Evolutionary conservation across 2,113 vertebrate species (phyloP).

Genomic region (Albula glossodonta): DNA sequence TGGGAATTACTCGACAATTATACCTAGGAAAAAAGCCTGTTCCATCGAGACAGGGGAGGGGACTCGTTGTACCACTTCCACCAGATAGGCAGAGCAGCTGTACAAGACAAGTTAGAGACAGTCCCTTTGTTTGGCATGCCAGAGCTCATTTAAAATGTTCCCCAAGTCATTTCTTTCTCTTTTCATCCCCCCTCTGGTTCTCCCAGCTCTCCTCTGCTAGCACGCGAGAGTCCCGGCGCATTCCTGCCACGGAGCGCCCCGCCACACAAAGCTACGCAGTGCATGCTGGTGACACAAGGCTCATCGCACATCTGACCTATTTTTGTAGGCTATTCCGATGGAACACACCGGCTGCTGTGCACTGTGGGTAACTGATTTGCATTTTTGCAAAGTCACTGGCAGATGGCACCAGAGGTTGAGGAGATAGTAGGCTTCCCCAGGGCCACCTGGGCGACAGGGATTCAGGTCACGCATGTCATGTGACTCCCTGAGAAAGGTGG

Average conservation of each 20-base stretch:
- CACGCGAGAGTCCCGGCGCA: not conserved
- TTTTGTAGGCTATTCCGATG: slow-evolving; percentile 49
- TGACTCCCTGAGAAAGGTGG: slow-evolving; percentile 32
- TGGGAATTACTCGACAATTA: not conserved
- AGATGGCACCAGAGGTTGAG: slow-evolving; percentile 53
- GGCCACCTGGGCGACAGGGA: slow-evolving; percentile 21
- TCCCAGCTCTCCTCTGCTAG: not conserved
- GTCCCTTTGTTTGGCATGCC: not conserved
- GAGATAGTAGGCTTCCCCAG: slow-evolving; percentile 29
- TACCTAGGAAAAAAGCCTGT: not conserved
- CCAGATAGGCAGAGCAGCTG: not conserved
- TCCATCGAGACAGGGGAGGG: not conserved
- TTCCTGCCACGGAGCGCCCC: not conserved
- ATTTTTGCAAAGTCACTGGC: slow-evolving; percentile 62
- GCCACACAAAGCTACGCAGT: slow-evolving; percentile 16
- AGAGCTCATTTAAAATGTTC: not conserved
- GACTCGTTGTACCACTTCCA: not conserved
- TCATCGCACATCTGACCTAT: slow-evolving; percentile 52
- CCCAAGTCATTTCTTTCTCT: not conserved
- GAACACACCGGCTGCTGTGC: slow-evolving; percentile 38
- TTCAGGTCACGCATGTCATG: slow-evolving; percentile 39
- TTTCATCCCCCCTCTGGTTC: not conserved
- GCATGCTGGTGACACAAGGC: slow-evolving; percentile 20
- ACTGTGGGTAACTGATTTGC: slow-evolving; percentile 51
- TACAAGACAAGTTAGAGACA: not conserved